Percentiles rank a stretch among this genome's conserved stretches.
phyloP scores from a whole-genome alignment of 2,113 vertebrate species.

The Phaethon lepturus region DNA sequence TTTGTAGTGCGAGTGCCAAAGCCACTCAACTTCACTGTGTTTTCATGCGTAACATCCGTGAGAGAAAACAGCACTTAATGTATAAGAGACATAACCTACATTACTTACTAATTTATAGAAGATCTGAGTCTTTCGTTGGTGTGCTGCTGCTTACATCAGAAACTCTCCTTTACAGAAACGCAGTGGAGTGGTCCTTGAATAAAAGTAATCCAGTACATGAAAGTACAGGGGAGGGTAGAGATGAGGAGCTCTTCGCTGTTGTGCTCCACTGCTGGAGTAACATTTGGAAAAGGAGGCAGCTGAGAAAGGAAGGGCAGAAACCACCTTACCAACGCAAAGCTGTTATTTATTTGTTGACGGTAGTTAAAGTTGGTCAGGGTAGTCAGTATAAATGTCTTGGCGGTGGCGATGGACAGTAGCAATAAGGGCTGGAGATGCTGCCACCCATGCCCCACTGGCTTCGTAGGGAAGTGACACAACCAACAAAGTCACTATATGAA shows the following conservation, averaged over 20 bases:
- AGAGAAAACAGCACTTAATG: neutral
- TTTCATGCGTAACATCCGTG: neutral
- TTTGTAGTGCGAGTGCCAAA: neutral
- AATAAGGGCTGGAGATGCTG: neutral
- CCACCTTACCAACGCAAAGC: neutral
- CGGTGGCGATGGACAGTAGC: fast-evolving
- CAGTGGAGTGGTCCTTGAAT: neutral
- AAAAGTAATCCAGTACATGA: neutral
- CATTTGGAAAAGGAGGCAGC: neutral
- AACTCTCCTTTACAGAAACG: neutral
- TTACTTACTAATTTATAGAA: constrained; percentile 22
- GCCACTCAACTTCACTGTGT: constrained; percentile 3
- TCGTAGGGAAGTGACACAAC: neutral
- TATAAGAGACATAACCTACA: neutral
- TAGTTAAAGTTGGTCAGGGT: neutral
- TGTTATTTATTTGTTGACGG: neutral
- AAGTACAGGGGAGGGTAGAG: neutral
- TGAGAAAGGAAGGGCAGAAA: neutral
- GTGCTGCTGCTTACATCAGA: neutral
- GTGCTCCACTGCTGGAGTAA: neutral
- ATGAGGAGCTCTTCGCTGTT: neutral
- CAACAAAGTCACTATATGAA: neutral
- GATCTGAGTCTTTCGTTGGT: neutral
- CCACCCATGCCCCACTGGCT: neutral
- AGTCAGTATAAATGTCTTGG: neutral